phyloP scores from a whole-genome alignment of 2,113 vertebrate species.

The Bambusicola thoracicus region DNA sequence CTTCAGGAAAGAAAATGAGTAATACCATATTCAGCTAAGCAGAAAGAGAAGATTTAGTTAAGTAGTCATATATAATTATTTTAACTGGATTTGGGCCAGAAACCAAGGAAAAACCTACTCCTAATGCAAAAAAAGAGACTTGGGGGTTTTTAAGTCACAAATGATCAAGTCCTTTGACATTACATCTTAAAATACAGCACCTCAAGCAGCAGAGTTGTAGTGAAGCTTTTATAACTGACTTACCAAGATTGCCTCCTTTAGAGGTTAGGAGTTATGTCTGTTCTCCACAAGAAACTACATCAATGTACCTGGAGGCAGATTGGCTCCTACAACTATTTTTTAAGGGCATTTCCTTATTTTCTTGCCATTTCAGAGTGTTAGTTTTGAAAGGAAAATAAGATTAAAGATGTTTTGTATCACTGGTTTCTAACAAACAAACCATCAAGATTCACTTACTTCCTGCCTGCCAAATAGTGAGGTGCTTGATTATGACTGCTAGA shows the following conservation, averaged over 20 bases:
- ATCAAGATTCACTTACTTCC: neutral
- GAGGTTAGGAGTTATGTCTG: neutral
- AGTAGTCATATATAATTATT: neutral
- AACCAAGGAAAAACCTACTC: neutral
- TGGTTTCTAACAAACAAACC: neutral
- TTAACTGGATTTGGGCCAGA: slow-evolving; percentile 26
- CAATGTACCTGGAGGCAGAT: neutral
- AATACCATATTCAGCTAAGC: slow-evolving; percentile 24
- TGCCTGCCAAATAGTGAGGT: neutral
- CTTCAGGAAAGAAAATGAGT: slow-evolving; percentile 33
- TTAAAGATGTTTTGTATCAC: neutral
- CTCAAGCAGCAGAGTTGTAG: neutral
- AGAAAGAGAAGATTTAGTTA: slow-evolving; percentile 37
- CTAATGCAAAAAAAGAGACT: neutral
- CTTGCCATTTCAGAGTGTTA: neutral
- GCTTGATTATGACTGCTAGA: neutral
- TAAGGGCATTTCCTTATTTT: neutral
- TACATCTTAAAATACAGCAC: neutral
- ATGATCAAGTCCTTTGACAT: neutral
- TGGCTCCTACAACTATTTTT: neutral
- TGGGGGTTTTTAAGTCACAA: neutral
- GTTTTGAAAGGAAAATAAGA: neutral
- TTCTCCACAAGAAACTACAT: neutral
- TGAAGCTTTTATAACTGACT: neutral
- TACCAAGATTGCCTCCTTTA: neutral